Conservation (phyloP, 1,140 invertebrate genomes). For the Drosophila pectinifera region DNA sequence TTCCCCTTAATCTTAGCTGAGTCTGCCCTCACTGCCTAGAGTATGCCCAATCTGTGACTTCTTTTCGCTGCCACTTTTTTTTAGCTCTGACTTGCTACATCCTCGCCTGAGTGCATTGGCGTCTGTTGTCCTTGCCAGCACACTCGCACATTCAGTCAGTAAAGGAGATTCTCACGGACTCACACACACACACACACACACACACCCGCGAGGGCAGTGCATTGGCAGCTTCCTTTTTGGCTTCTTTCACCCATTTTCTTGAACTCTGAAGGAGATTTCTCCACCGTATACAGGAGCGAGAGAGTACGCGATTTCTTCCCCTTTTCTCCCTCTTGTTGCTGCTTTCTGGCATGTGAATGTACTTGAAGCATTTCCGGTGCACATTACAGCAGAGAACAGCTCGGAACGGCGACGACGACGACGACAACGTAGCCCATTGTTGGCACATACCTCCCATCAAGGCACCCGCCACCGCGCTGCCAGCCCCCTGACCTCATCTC, state of each 20-base stretch:
- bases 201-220: conserved; percentile 30
- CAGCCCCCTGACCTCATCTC: conserved; percentile 14
- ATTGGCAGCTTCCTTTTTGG: conserved; percentile 65
- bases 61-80: conserved; percentile 10
- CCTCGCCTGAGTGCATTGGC: conserved; percentile 75
- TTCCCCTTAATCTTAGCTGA: background rate
- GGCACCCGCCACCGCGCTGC: conserved; percentile 9
- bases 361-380: conserved; percentile 82
- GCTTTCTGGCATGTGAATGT: conserved; percentile 76
- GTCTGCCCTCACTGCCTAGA: background rate
- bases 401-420: conserved; percentile 57
- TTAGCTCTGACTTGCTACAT: conserved; percentile 29
- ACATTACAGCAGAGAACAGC: conserved; percentile 63
- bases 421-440: conserved; percentile 71
- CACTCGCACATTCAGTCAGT: conserved; percentile 29
- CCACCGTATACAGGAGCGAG: conserved; percentile 7
- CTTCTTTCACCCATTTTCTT: conserved; percentile 59
- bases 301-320: conserved; percentile 18
- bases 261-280: conserved; percentile 34
- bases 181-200: conserved; percentile 21
- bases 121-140: conserved; percentile 76
- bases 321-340: conserved; percentile 54
- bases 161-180: conserved; percentile 21
- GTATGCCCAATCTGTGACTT: conserved; percentile 33
- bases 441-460: conserved; percentile 51